Conservation (phyloP, 1,140 invertebrate species). For the Pachypsylla venusta region DNA sequence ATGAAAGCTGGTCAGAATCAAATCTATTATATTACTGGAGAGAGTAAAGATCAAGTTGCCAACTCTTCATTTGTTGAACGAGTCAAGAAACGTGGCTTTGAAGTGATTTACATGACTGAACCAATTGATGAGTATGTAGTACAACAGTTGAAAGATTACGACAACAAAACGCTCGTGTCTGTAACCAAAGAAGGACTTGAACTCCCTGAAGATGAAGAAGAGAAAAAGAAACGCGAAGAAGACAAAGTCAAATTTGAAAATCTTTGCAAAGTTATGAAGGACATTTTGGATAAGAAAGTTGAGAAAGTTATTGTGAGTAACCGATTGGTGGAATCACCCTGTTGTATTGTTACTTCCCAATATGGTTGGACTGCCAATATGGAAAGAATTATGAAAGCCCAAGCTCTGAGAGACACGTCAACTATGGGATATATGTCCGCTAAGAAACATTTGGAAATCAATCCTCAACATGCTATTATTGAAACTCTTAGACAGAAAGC, state of each 20-base stretch:
- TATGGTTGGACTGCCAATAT: slow-evolving; percentile 99
- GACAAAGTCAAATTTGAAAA: slow-evolving; percentile 86
- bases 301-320: slow-evolving; percentile 95
- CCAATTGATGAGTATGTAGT: slow-evolving; percentile 99
- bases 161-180: slow-evolving; percentile 88
- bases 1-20: slow-evolving; percentile 98
- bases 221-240: slow-evolving; percentile 93
- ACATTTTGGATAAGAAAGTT: slow-evolving; percentile 93
- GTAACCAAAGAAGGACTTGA: slow-evolving; percentile 97
- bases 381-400: slow-evolving; percentile 99
- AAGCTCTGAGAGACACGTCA: slow-evolving; percentile 82
- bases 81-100: slow-evolving; percentile 92
- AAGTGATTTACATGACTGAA: slow-evolving; percentile 97
- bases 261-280: slow-evolving; percentile 96
- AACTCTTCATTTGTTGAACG: slow-evolving; percentile 96
- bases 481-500: slow-evolving; percentile 79
- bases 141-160: slow-evolving; percentile 94
- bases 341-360: slow-evolving; percentile 96
- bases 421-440: slow-evolving; percentile 99
- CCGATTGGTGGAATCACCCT: slow-evolving; percentile 86
- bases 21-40: slow-evolving; percentile 98
- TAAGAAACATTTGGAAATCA: slow-evolving; percentile 92
- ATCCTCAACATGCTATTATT: slow-evolving; percentile 91
- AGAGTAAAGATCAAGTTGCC: slow-evolving; percentile 83
- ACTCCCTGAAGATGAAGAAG: slow-evolving; percentile 85